Base-by-base conservation (phyloP, 1,140 invertebrate genomes). In the Homalodisca vitripennis region DNA sequence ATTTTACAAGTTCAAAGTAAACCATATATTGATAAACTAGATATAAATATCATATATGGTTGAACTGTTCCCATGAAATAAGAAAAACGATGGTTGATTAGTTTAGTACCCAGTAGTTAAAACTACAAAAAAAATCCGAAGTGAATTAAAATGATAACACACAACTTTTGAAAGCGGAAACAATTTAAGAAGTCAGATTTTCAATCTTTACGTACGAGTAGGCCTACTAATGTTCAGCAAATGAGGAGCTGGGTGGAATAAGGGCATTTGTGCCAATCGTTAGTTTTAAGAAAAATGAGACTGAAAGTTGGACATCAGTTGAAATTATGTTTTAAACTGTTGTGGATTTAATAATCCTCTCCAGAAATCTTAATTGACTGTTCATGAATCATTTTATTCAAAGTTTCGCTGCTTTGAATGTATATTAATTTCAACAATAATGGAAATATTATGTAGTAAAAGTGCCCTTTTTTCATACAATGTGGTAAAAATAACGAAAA, bases 231-330 rank as follows among this genome's bases (percentile, higher is more conserved):
- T n/a, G n/a, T n/a, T n/a, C n/a, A n/a, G n/a, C n/a, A 68, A 3
- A 26, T 71, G 48, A 34, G 66, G 60, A 64, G 68, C 66, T 27
- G 1, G 47, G 46, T 51, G 24, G 24, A 46, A 53, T 17, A 29
- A 48, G 57, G 27, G 57, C 57, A 62, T 26, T 62, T 62, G 12
- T 26, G 57, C 57, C 22, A 62, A 62, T 26, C 57, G 29, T n/a
- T 62, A 24, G 57, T 62, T 62, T 30, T 62, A 27, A 62, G 20
- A 62, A 62, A 55, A 26, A 62, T 27, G 24, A 6, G 57, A 10
- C 29, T 62, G 57, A 62, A 62, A 62, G 20, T 62, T 62, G 12
- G 12, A n/a, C 12, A 46, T 12, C n/a, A n/a, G n/a, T n/a, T n/a
- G n/a, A 41, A 41, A 41, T 17, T 41, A 41, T 41, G 17, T 6